Evolutionary conservation across 2,113 vertebrate genomes (phyloP).

Genomic region (Chauna torquata): DNA sequence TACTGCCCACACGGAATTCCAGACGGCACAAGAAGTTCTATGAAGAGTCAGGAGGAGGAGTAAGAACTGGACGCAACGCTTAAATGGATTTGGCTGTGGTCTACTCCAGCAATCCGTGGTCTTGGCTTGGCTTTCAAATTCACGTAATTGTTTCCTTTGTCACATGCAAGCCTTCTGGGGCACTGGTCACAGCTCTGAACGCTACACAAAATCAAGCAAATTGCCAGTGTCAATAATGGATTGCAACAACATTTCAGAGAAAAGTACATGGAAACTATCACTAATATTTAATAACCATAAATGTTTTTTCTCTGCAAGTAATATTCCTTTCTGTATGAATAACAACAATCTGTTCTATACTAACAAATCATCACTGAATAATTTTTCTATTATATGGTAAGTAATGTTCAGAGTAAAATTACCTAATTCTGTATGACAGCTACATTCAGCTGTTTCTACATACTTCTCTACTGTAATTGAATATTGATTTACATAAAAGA

Average conservation of each 20-base stretch:
- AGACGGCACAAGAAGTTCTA: background rate
- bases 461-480: background rate
- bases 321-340: background rate
- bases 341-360: background rate
- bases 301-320: background rate
- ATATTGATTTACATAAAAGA: constrained; percentile 3
- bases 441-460: background rate
- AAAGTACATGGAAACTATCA: background rate
- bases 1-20: background rate
- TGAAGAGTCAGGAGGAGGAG: background rate
- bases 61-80: rapidly evolving
- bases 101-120: background rate
- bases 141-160: background rate
- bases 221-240: background rate
- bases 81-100: background rate
- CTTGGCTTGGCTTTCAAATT: background rate
- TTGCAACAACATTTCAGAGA: background rate
- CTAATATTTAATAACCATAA: background rate
- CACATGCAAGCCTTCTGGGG: background rate
- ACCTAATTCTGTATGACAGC: background rate
- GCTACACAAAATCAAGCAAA: background rate
- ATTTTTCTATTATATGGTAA: background rate
- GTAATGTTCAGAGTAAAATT: background rate
- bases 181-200: background rate
- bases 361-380: background rate